Conservation (phyloP, 2,113 vertebrate species). For the Neofelis nebulosa region DNA sequence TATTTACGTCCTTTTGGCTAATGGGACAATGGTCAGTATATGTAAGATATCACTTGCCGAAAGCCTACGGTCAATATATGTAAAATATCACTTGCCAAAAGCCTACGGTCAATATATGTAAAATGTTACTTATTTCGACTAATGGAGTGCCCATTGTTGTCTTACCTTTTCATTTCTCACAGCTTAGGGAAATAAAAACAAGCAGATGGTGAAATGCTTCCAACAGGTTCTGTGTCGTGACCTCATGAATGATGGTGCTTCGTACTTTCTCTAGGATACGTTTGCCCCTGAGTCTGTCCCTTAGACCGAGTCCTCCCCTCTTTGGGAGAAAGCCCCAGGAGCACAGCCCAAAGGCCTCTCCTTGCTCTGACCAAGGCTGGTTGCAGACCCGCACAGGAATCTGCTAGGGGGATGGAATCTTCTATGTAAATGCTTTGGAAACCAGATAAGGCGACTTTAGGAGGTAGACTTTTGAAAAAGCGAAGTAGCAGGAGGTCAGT, state of each 20-base stretch:
- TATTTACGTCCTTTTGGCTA: background rate
- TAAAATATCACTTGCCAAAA: slow-evolving; percentile 62
- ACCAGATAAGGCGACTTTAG: background rate
- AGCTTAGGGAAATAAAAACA: slow-evolving; percentile 47
- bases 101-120: slow-evolving; percentile 1
- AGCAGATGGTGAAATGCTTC: slow-evolving; percentile 41
- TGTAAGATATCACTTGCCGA: no score
- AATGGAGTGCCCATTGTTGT: slow-evolving; percentile 31
- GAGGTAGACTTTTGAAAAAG: slow-evolving; percentile 18
- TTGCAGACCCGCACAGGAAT: background rate
- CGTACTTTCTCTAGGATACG: background rate
- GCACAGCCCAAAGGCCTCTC: background rate
- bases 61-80: background rate
- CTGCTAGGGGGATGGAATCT: background rate
- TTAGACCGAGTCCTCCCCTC: background rate
- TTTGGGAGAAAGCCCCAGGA: slow-evolving; percentile 14
- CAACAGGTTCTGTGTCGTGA: background rate
- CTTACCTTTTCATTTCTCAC: slow-evolving; percentile 49
- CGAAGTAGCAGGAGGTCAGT: background rate
- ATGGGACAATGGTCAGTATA: slow-evolving; percentile 38
- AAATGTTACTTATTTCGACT: slow-evolving; percentile 73
- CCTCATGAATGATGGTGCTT: background rate
- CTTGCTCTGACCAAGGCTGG: background rate
- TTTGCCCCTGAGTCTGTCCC: background rate
- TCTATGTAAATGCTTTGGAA: slow-evolving; percentile 52